Evolutionary conservation across 2,797 vertebrate species (phyloP).

Genomic region (Paramormyrops hopkinsi): DNA sequence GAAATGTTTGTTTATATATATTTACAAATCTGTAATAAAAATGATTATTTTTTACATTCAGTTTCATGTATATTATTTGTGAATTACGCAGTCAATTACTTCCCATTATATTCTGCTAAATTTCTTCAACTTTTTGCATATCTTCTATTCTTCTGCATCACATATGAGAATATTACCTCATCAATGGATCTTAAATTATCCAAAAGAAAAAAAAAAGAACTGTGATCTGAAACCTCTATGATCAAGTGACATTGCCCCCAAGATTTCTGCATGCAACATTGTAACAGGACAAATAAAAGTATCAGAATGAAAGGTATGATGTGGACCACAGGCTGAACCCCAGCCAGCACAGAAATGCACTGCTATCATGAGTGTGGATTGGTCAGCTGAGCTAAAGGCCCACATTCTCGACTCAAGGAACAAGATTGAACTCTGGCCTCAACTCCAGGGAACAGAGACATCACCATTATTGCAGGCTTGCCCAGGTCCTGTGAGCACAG

Average conservation of each 20-base stretch:
- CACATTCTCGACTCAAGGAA: neutral
- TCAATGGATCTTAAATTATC: neutral
- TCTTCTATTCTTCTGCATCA: neutral
- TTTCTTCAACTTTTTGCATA: neutral
- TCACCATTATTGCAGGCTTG: neutral
- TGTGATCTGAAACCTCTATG: neutral
- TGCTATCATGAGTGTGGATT: neutral
- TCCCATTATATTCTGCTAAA: neutral
- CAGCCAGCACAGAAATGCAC: neutral
- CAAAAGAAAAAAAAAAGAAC: neutral
- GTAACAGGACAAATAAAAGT: neutral
- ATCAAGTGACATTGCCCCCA: neutral
- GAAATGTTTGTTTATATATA: neutral
- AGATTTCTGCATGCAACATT: neutral
- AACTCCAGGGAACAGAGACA: neutral
- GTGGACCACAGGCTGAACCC: neutral
- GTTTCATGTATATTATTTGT: neutral
- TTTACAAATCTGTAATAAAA: neutral
- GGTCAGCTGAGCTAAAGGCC: neutral
- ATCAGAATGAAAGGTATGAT: neutral
- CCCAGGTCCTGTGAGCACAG: neutral
- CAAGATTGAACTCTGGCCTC: neutral
- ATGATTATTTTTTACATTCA: neutral
- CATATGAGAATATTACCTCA: neutral
- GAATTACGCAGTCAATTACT: neutral